These are phyloP conservation scores for Menidia beryllina DNA, from an alignment of 2,113 vertebrate genomes.

Conservation along the genomic window DNA sequence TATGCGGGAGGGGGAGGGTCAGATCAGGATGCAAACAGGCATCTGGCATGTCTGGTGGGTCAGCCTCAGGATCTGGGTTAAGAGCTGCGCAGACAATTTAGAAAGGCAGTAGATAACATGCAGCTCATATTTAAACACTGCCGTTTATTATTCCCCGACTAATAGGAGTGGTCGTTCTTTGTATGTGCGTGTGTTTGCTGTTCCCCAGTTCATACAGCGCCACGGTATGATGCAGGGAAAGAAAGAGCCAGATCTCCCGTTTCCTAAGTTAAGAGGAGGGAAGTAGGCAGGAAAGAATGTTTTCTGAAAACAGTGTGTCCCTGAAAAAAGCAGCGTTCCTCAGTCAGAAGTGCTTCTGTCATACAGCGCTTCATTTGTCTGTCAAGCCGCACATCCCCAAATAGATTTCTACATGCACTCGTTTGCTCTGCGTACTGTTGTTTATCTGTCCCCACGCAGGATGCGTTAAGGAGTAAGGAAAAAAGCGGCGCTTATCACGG, in stretches of 20 bases:
- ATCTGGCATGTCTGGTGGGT: conserved; percentile 59
- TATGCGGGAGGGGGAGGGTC: conserved; percentile 52
- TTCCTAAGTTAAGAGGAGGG: conserved; percentile 47
- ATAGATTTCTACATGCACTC: background rate
- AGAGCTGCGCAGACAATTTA: conserved; percentile 45
- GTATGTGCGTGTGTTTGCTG: conserved; percentile 22
- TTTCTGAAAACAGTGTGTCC: conserved; percentile 31
- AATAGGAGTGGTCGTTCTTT: background rate
- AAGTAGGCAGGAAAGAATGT: conserved; percentile 53
- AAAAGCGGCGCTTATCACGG: conserved; percentile 24
- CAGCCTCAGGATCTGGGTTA: conserved; percentile 56
- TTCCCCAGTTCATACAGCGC: conserved; percentile 54
- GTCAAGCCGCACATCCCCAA: background rate
- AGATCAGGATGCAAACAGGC: conserved; percentile 53
- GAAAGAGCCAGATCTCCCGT: conserved; percentile 44
- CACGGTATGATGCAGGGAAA: conserved; percentile 29
- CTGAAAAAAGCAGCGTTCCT: conserved; percentile 6
- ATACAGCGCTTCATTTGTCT: background rate
- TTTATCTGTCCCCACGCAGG: background rate
- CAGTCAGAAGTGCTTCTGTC: background rate
- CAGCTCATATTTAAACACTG: conserved; percentile 23
- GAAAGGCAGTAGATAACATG: conserved; percentile 26
- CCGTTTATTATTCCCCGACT: conserved; percentile 23
- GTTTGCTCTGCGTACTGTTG: background rate
- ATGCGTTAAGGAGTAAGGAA: background rate